phyloP scores from a whole-genome alignment of 2,113 vertebrate genomes.

The Embiotoca jacksoni region DNA sequence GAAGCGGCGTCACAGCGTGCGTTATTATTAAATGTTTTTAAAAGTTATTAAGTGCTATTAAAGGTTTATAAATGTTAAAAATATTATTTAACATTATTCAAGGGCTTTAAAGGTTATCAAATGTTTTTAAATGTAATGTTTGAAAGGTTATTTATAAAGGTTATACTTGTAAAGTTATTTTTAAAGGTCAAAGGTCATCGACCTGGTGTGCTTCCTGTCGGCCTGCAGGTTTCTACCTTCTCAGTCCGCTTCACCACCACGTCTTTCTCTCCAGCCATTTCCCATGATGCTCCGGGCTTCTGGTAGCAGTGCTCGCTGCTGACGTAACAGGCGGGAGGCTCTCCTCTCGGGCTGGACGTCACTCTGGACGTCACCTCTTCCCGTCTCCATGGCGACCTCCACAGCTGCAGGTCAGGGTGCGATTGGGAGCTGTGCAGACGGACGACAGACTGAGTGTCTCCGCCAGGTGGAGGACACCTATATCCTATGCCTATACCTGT shows the following conservation, averaged over 20 bases:
- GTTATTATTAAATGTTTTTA: too few relatives aligned
- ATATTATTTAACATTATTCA: too few relatives aligned
- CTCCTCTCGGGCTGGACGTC: constrained; percentile 24
- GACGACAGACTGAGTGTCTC: neutral
- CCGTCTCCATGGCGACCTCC: constrained; percentile 94
- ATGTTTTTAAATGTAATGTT: too few relatives aligned
- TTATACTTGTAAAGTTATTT: too few relatives aligned
- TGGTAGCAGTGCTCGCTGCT: constrained; percentile 99
- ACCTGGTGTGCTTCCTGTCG: neutral
- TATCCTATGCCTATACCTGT: too few relatives aligned
- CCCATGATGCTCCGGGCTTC: constrained; percentile 92
- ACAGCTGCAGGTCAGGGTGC: constrained; percentile 93
- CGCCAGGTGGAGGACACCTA: too few relatives aligned
- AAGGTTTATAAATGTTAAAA: too few relatives aligned
- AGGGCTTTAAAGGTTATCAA: too few relatives aligned
- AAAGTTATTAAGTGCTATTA: too few relatives aligned
- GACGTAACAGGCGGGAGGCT: constrained; percentile 88
- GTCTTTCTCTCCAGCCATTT: constrained; percentile 54
- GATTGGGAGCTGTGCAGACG: constrained; percentile 86
- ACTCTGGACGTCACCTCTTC: constrained; percentile 74
- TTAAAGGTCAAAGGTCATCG: too few relatives aligned
- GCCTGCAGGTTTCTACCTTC: constrained; percentile 33
- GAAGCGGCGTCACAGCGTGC: too few relatives aligned
- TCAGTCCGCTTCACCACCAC: constrained; percentile 72
- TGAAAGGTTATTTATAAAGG: too few relatives aligned